Conservation (phyloP, 1,140 invertebrate genomes). For the Papilio xuthus region DNA sequence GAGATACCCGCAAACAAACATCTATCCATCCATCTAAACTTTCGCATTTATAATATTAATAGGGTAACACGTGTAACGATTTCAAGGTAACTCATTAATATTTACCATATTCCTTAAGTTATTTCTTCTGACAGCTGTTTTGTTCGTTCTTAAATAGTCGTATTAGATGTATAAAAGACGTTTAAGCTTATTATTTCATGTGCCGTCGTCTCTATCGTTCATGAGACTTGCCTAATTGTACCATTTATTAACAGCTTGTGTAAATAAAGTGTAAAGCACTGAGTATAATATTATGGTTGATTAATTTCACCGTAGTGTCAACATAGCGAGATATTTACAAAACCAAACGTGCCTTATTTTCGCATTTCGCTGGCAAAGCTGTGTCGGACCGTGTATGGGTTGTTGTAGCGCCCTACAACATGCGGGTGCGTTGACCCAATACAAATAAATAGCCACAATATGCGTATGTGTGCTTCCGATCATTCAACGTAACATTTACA, state of each 20-base stretch:
- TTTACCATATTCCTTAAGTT: too few species aligned
- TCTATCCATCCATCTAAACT: too few species aligned
- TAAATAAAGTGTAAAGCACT: conserved; percentile 1
- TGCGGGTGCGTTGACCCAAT: conserved; percentile 59
- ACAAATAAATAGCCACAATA: conserved; percentile 62
- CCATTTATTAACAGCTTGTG: neutral
- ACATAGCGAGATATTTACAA: conserved; percentile 28
- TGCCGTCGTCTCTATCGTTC: neutral
- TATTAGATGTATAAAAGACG: neutral
- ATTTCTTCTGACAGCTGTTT: too few species aligned
- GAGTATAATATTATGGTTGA: conserved; percentile 5
- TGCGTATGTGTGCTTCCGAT: conserved; percentile 53
- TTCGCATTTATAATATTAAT: too few species aligned
- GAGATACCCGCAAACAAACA: too few species aligned
- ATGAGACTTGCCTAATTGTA: neutral
- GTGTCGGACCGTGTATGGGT: conserved; percentile 40
- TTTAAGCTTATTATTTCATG: neutral
- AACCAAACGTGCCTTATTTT: conserved; percentile 34
- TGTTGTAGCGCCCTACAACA: conserved; percentile 55
- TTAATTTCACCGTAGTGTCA: conserved; percentile 9
- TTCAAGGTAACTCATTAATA: too few species aligned
- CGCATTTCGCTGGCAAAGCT: conserved; percentile 38
- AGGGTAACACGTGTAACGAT: too few species aligned
- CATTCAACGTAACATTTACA: conserved; percentile 57
- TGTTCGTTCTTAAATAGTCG: too few species aligned